Evolutionary conservation across 2,797 vertebrate species (phyloP).

Genomic region (Vireo griseus): DNA sequence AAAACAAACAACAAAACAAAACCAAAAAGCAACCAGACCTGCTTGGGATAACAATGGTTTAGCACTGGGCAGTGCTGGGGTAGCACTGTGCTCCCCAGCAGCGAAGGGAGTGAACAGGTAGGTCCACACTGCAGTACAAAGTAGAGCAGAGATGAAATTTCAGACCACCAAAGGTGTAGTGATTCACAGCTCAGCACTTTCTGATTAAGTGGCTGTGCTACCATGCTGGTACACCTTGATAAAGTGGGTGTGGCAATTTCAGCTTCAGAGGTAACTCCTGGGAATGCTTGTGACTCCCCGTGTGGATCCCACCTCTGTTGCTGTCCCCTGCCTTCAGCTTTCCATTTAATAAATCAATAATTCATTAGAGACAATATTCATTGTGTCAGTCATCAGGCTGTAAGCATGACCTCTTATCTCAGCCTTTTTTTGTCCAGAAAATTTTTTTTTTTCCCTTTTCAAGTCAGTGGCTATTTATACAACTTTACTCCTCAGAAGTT

Average conservation of each 20-base stretch:
- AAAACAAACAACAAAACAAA: too few relatives aligned
- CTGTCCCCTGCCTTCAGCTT: neutral
- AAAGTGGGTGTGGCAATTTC: neutral
- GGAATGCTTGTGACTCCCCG: neutral
- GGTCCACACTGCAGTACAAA: neutral
- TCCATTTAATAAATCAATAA: neutral
- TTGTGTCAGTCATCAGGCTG: neutral
- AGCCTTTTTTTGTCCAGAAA: neutral
- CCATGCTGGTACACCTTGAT: neutral
- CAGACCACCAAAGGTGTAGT: neutral
- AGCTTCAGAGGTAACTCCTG: neutral
- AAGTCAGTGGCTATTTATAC: neutral
- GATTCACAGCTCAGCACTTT: neutral
- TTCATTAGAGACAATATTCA: neutral
- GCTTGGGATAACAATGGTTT: rapidly evolving
- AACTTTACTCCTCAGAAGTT: neutral
- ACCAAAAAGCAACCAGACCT: neutral
- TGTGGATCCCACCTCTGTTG: neutral
- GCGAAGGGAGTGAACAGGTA: neutral
- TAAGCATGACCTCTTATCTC: neutral
- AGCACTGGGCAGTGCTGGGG: rapidly evolving
- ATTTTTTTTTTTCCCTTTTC: neutral
- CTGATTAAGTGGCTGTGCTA: neutral
- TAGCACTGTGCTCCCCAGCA: neutral
- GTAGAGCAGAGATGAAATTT: neutral